These are phyloP conservation scores for Portevinia maculata DNA, from an alignment of 2,888 invertebrate species.

Conservation along the genomic window DNA sequence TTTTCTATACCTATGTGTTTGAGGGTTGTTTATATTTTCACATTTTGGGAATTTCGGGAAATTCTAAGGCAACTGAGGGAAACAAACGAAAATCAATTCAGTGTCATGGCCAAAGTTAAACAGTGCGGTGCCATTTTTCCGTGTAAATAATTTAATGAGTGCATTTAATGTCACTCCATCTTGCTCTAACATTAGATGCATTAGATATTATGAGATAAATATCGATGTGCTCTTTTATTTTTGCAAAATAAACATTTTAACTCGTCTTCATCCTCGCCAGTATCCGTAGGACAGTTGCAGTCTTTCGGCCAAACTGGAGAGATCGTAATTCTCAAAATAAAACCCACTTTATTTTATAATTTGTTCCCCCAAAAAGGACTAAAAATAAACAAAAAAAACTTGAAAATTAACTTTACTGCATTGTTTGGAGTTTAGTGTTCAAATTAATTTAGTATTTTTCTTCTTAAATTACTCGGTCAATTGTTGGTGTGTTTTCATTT, in stretches of 20 bases:
- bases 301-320: constrained; percentile 61
- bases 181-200: constrained; percentile 28
- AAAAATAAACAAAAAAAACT: constrained; percentile 3
- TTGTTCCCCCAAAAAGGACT: not conserved
- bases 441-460: constrained; percentile 14
- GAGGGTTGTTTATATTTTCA: constrained; percentile 65
- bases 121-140: constrained; percentile 50
- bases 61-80: constrained; percentile 70
- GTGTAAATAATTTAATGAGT: constrained; percentile 55
- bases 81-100: constrained; percentile 68
- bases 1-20: constrained; percentile 16
- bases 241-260: constrained; percentile 33
- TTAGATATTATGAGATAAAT: too few species aligned
- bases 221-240: not conserved
- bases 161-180: constrained; percentile 64
- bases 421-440: constrained; percentile 1
- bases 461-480: constrained; percentile 44
- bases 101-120: constrained; percentile 73
- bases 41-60: constrained; percentile 64
- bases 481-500: constrained; percentile 41
- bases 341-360: too few species aligned
- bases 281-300: constrained; percentile 61
- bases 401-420: constrained; percentile 2
- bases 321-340: constrained; percentile 19
- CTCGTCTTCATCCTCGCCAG: not conserved